A percentile compares a stretch with the other conserved stretches of the same genome.
Evolutionary conservation across 2,888 invertebrate genomes (phyloP).

Genomic region (Glaucopsyche alexis): DNA sequence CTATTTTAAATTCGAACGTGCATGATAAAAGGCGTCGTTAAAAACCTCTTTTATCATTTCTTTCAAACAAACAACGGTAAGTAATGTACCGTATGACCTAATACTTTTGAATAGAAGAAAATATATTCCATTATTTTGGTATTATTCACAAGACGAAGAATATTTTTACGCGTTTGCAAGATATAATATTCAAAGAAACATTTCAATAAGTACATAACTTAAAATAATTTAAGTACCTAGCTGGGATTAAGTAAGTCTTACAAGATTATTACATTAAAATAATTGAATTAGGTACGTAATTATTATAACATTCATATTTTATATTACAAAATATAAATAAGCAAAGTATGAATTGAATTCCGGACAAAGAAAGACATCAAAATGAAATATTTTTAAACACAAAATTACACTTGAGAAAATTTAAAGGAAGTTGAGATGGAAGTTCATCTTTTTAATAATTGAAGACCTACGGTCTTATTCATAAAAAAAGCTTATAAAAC

Average conservation of each 20-base stretch:
- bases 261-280: background rate
- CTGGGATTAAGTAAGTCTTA: background rate
- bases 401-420: constrained; percentile 31
- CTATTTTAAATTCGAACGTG: constrained; percentile 21
- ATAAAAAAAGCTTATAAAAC: too few species aligned
- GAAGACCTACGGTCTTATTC: too few species aligned
- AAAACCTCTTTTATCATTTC: constrained; percentile 11
- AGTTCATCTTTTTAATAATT: constrained; percentile 21
- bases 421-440: constrained; percentile 34
- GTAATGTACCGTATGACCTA: constrained; percentile 13
- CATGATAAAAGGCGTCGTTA: constrained; percentile 16
- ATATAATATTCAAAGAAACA: background rate
- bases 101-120: constrained; percentile 7
- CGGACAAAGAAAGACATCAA: background rate
- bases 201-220: background rate
- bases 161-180: background rate
- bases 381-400: constrained; percentile 24
- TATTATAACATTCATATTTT: background rate
- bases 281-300: background rate
- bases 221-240: background rate
- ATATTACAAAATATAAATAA: background rate
- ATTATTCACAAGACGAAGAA: background rate
- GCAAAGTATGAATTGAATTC: background rate
- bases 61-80: constrained; percentile 15
- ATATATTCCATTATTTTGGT: background rate